Conservation (phyloP, 2,113 vertebrate genomes). For the Condylura cristata region DNA sequence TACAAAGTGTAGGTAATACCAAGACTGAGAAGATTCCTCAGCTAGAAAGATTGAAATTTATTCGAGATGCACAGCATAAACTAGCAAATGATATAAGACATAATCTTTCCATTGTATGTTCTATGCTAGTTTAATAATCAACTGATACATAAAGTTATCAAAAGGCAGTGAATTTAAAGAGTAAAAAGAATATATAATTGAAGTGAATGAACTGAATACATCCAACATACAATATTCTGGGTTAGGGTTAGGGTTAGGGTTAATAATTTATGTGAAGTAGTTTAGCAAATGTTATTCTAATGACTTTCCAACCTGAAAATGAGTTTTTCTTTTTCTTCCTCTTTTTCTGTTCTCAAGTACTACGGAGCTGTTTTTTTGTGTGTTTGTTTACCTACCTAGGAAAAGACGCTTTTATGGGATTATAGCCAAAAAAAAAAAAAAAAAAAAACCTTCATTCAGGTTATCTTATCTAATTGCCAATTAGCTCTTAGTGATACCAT, state of each 20-base stretch:
- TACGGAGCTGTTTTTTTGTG: background rate
- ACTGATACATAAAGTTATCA: conserved; percentile 71
- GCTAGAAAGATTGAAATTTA: conserved; percentile 44
- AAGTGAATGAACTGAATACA: conserved; percentile 53
- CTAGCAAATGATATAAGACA: conserved; percentile 46
- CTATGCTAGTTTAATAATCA: conserved; percentile 54
- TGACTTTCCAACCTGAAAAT: conserved; percentile 18
- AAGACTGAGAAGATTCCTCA: conserved; percentile 39
- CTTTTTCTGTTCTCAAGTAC: background rate
- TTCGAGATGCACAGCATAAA: conserved; percentile 44
- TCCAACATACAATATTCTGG: background rate
- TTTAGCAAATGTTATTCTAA: conserved; percentile 66
- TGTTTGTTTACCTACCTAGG: background rate
- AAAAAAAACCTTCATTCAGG: background rate
- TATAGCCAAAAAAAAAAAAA: too few species aligned
- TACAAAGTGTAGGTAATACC: conserved; percentile 20
- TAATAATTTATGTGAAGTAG: conserved; percentile 63
- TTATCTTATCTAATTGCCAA: background rate
- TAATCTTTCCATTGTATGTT: background rate
- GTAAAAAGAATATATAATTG: conserved; percentile 51
- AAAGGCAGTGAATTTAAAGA: conserved; percentile 59
- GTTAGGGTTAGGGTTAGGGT: too few species aligned
- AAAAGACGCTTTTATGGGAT: background rate
- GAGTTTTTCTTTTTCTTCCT: conserved; percentile 29
- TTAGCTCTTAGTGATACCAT: background rate